Conservation (phyloP, 2,888 invertebrate species). For the Limenitis camilla region DNA sequence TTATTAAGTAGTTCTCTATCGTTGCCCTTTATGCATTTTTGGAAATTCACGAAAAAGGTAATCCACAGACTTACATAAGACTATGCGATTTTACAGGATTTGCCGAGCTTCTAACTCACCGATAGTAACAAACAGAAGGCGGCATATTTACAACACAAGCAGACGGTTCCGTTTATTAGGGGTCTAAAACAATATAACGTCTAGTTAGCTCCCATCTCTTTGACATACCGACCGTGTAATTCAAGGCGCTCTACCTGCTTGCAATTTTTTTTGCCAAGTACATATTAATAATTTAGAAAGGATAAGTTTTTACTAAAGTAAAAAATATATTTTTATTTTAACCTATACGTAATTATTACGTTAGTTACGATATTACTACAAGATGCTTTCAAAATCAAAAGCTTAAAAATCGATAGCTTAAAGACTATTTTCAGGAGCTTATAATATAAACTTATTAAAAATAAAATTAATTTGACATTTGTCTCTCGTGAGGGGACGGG, state of each 20-base stretch:
- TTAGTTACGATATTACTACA: too few species aligned
- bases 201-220: slow-evolving; percentile 27
- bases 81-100: background rate
- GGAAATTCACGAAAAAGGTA: background rate
- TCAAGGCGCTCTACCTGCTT: slow-evolving; percentile 42
- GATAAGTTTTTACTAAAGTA: too few species aligned
- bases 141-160: slow-evolving; percentile 48
- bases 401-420: too few species aligned
- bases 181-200: slow-evolving; percentile 59
- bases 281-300: too few species aligned
- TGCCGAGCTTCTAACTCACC: background rate
- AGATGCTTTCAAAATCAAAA: too few species aligned
- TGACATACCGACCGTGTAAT: slow-evolving; percentile 19
- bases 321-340: too few species aligned
- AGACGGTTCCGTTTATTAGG: slow-evolving; percentile 43
- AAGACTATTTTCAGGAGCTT: too few species aligned
- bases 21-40: background rate
- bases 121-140: slow-evolving; percentile 37
- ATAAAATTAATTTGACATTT: too few species aligned
- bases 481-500: too few species aligned
- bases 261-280: slow-evolving; percentile 33
- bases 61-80: background rate
- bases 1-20: too few species aligned
- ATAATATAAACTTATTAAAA: too few species aligned
- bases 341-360: too few species aligned